Percentiles rank a stretch among this genome's conserved stretches.
Conservation (phyloP, 30 jellyfish, hydroid and myxozoan species). For the Catostylus mosaicus region DNA sequence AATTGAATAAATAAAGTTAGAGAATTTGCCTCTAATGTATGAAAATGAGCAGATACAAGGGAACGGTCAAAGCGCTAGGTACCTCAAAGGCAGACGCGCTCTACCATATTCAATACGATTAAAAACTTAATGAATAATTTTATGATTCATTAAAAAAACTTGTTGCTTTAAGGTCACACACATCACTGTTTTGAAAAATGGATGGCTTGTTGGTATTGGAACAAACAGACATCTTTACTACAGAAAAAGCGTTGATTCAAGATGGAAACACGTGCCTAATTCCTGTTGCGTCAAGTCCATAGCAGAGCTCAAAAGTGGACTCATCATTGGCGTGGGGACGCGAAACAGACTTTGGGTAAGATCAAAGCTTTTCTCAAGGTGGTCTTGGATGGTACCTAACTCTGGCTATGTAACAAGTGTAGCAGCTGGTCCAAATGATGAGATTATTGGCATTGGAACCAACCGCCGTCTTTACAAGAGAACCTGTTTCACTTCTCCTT, state of each 20-base stretch:
- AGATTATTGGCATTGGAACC: constrained; percentile 5
- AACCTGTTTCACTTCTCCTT: neutral
- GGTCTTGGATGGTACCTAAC: neutral
- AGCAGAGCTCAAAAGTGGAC: constrained; percentile 10
- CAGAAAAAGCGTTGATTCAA: neutral
- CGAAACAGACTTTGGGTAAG: constrained; percentile 12
- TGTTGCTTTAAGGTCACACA: no score
- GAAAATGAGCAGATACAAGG: no score
- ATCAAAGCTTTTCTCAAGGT: neutral
- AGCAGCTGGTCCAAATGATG: neutral
- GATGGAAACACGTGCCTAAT: constrained; percentile 15
- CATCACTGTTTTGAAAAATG: no score
- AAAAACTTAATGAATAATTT: no score
- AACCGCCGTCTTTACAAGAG: neutral
- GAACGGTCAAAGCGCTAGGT: no score
- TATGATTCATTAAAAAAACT: no score
- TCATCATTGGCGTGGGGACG: constrained; percentile 11
- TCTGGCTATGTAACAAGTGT: constrained; percentile 14
- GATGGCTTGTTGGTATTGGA: constrained; percentile 12
- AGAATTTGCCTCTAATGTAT: no score
- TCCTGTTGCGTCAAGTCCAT: constrained; percentile 7
- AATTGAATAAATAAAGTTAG: no score
- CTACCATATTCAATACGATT: no score
- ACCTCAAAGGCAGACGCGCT: no score
- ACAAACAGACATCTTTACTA: constrained; percentile 1